Evolutionary conservation across 2,888 invertebrate species (phyloP), one percentile per base, ranked within the genome.

Genomic region (Meghimatium bilineatum): DNA sequence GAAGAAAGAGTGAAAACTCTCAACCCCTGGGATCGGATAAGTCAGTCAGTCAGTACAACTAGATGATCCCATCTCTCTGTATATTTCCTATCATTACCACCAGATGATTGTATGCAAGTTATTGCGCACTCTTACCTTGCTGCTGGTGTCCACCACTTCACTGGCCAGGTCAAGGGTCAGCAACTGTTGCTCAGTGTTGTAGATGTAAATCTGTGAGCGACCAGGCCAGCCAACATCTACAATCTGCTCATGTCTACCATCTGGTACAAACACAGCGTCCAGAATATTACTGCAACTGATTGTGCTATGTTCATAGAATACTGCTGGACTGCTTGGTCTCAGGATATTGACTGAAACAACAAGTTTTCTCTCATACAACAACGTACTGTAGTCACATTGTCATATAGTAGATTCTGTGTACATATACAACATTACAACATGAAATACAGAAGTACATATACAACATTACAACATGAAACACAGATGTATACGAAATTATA

Each of bases 321-420:
- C 88, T 17, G 84, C 44, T 26, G 90, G 85, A 49, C 86, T 84
- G 32, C 85, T 87, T 1, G 92, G 90, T 66, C 88, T 86, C 91
- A 96, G 96, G 76, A 96, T 94, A 89, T 95, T 95, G 88, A 96
- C 96, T 96, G 91, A 75, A 93, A 94, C 87, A 29, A 49, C 23
- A 80, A 60, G n/a, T n/a, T n/a, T n/a, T n/a, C n/a, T n/a, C n/a
- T n/a, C 12, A 12, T 44, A 44, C 44, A 44, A 44, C 44, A 44
- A 44, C 12, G 44, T 44, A 44, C 12, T 44, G 44, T 8, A 44
- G 6, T 44, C 12, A 44, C 44, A 44, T 8, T 12, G 12, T 44
- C 12, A 44, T 44, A 44, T 12, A 44, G 12, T n/a, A n/a, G 44
- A 44, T 44, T 44, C 44, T 44, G 44, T 44, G n/a, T n/a, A n/a